Evolutionary conservation across 2,888 invertebrate genomes (phyloP), one percentile per base, ranked within the genome.

Genomic region (Aphidius colemani): DNA sequence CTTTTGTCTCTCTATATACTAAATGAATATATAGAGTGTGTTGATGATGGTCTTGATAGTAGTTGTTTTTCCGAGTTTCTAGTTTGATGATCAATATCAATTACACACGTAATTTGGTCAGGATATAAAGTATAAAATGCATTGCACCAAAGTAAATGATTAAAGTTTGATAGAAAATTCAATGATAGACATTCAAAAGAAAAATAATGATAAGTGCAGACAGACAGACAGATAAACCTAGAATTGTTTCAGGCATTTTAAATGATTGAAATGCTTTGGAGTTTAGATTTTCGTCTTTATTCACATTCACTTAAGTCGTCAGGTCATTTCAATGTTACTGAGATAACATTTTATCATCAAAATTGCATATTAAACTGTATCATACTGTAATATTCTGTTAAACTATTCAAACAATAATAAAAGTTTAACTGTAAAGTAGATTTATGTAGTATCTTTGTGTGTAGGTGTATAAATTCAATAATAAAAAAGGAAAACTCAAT

Each of bases 81-180:
- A 49, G 56, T 40, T 41, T 41, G 43, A 67, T 68, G 68, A 69
- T 70, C 68, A 70, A 70, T 70, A 68, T 70, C 67, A 66, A 68
- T 70, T 70, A 70, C 59, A 66, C 63, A 64, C 61, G 55, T 66
- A 70, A 68, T 70, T 70, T 64, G 62, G 30, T 61, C 40, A 41
- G 53, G 49, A 53, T 45, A 61, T 51, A 46, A 56, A 11, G 66
- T 56, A 40, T 55, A 48, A 44, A 53, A 61, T 45, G 49, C 45
- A n/a, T 7, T 41, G 40, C 13, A 60, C 49, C 9, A 53, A 44
- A 45, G 49, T 44, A 13, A 43, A 48, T 56, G 45, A 40, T n/a
- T 7, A 43, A 18, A 13, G n/a, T 48, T 48, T 7, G 48, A 13
- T 48, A 13, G 11, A n/a, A 48, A 13, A 13, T 48, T 48, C 13